These are phyloP conservation scores for Austrolebias charrua DNA, from an alignment of 2,797 vertebrate genomes.

Conservation along the genomic window DNA sequence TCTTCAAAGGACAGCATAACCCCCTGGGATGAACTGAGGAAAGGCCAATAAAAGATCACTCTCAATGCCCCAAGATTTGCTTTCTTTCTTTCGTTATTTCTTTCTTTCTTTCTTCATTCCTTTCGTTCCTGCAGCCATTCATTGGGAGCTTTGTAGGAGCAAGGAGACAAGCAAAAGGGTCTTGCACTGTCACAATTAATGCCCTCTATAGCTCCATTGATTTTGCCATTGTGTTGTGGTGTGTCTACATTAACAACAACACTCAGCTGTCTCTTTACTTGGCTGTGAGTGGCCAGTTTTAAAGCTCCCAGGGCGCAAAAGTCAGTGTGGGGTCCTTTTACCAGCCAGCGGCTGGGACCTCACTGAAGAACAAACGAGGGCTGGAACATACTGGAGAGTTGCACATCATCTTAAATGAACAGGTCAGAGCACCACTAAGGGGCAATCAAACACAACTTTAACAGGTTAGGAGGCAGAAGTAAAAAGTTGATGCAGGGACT, in stretches of 20 bases:
- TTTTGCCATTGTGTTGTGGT: conserved; percentile 83
- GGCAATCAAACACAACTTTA: conserved; percentile 77
- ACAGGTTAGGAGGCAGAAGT: conserved; percentile 43
- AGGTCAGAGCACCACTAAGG: conserved; percentile 72
- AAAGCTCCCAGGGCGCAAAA: conserved; percentile 71
- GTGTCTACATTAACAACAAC: conserved; percentile 85
- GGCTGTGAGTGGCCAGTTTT: conserved; percentile 72
- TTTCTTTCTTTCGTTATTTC: conserved; percentile 8
- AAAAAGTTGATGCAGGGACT: conserved; percentile 6
- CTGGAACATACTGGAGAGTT: conserved; percentile 71
- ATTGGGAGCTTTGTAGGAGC: conserved; percentile 61
- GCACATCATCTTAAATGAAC: conserved; percentile 84
- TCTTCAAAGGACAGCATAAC: conserved; percentile 66
- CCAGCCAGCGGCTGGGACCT: conserved; percentile 62
- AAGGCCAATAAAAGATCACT: conserved; percentile 63
- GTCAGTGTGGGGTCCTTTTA: conserved; percentile 70
- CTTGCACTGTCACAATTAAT: conserved; percentile 81
- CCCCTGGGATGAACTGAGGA: conserved; percentile 57
- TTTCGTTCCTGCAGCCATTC: conserved; percentile 38
- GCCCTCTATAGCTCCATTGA: conserved; percentile 82
- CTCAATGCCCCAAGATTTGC: conserved; percentile 26
- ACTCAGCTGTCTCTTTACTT: conserved; percentile 82
- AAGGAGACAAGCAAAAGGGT: conserved; percentile 63
- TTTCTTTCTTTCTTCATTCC: conserved; percentile 2
- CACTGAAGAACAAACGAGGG: conserved; percentile 70